Evolutionary conservation across 2,888 invertebrate species (phyloP).

Genomic region (Protodeltote pygarga): DNA sequence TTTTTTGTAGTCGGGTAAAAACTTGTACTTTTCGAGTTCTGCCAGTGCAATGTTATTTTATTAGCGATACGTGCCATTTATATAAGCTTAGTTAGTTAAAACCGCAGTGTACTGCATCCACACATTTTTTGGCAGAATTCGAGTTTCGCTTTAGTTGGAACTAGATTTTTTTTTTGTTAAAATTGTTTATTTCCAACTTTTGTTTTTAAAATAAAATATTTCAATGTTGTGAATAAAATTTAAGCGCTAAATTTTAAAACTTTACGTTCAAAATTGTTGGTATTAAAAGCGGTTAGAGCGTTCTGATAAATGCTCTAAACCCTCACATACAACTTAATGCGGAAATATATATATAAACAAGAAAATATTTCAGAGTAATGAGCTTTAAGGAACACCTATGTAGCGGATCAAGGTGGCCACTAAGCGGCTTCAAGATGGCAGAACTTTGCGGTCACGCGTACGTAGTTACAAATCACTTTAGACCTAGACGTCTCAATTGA

Average conservation of each 20-base stretch:
- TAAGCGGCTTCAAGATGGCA: too few species aligned
- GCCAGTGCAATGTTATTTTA: constrained; percentile 15
- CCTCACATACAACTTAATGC: too few species aligned
- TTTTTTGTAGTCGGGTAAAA: background rate
- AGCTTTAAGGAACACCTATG: too few species aligned
- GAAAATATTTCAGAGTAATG: too few species aligned
- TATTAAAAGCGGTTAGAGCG: too few species aligned
- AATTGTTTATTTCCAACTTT: background rate
- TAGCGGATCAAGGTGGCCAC: too few species aligned
- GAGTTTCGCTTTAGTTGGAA: constrained; percentile 11
- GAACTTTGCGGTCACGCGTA: too few species aligned
- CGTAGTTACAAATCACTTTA: too few species aligned
- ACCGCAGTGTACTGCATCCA: constrained; percentile 22
- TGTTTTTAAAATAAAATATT: background rate
- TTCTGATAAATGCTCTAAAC: too few species aligned
- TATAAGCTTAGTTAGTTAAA: constrained; percentile 27
- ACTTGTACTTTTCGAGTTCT: constrained; percentile 1
- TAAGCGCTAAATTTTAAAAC: background rate
- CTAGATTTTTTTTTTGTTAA: constrained; percentile 3
- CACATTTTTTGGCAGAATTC: constrained; percentile 13
- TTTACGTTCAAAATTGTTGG: too few species aligned
- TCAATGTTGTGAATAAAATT: background rate
- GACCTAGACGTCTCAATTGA: too few species aligned
- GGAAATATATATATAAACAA: too few species aligned
- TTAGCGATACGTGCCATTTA: constrained; percentile 14